Conservation (phyloP, 2,888 invertebrate species). For the Melieria picta region DNA sequence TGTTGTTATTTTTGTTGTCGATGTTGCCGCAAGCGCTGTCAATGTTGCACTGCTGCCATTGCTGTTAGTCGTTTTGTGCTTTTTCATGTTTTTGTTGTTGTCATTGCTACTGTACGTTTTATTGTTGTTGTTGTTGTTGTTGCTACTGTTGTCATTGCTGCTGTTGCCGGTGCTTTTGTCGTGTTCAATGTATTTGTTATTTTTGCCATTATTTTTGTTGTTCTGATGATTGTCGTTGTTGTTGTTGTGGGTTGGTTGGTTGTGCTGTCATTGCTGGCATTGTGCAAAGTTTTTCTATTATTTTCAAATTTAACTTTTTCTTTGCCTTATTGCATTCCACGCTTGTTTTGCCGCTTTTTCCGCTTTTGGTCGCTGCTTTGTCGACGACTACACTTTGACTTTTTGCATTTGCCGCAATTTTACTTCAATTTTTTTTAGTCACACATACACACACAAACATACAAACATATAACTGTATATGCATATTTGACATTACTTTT, state of each 20-base stretch:
- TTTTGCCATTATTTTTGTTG: slow-evolving; percentile 3
- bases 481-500: slow-evolving; percentile 29
- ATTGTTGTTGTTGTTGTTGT: slow-evolving; percentile 23
- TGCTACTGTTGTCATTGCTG: slow-evolving; percentile 35
- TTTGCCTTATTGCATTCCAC: slow-evolving; percentile 25
- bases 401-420: slow-evolving; percentile 19
- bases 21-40: not conserved
- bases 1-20: not conserved
- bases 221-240: slow-evolving; percentile 12
- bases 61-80: not conserved
- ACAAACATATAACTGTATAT: slow-evolving; percentile 13
- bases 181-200: slow-evolving; percentile 20
- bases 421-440: slow-evolving; percentile 4
- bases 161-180: slow-evolving; percentile 12
- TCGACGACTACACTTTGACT: slow-evolving; percentile 8
- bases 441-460: slow-evolving; percentile 7
- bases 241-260: slow-evolving; percentile 39
- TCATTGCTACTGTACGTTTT: slow-evolving; percentile 27
- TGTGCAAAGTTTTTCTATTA: slow-evolving; percentile 56
- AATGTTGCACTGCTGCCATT: not conserved
- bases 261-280: slow-evolving; percentile 46
- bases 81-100: slow-evolving; percentile 28
- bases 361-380: slow-evolving; percentile 41
- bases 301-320: slow-evolving; percentile 60
- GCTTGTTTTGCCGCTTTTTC: slow-evolving; percentile 46